Evolutionary conservation across 2,113 vertebrate genomes (phyloP), one percentile per base, ranked within the genome.

Genomic region (Emydocephalus ijimae): DNA sequence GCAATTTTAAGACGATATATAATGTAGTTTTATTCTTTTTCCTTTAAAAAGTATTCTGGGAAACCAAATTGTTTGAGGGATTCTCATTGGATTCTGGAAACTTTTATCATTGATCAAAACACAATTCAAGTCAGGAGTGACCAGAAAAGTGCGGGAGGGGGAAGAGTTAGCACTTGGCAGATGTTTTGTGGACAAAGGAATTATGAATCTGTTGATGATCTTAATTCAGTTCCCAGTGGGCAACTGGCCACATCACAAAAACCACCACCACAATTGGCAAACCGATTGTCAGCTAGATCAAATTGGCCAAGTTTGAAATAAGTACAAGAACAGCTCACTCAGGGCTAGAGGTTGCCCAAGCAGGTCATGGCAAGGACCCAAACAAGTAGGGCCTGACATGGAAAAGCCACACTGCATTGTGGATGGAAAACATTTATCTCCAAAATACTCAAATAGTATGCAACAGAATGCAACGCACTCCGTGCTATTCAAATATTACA

Each of bases 251-350:
- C 96, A 97, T 97, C 97, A 97, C 94, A 97, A 94, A 94, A 97
- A 96, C 96, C 96, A 96, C 89, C 94, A 95, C 95, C 97, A 97
- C 97, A 97, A 96, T 93, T 97, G 97, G 96, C 96, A 96, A 94
- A 94, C 94, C 93, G 95, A 21, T 26, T 94, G 88, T 95, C 96
- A 96, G 96, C 94, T 93, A 93, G 91, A 94, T 94, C 96, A 96
- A 92, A 90, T 93, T 97, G 96, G 96, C 95, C 91, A 54, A 91
- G 94, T 95, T 95, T 96, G 96, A 96, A 96, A 97, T 96, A 93
- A 97, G 95, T 89, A 93, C 91, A 92, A 89, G 92, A 96, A 95
- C 92, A 94, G 94, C 95, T 90, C 93, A 50, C 94, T 94, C n/a
- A 20, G 90, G 95, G 95, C 94, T 94, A 93, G 96, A 97, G 94